These are phyloP conservation scores for Tenthredo notha DNA, from an alignment of 2,888 invertebrate genomes.

Conservation along the genomic window DNA sequence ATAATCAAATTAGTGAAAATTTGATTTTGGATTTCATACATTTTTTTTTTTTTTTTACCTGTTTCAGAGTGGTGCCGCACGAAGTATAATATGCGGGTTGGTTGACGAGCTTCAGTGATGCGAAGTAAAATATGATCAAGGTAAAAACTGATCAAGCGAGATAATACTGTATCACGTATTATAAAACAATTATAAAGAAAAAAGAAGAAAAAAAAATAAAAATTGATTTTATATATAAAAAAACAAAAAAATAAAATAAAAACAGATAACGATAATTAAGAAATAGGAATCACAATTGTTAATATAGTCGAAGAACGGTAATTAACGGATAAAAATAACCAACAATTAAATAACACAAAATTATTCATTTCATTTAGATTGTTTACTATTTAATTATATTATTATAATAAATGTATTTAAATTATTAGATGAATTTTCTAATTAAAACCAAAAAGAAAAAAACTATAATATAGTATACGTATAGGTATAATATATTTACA, in stretches of 20 bases:
- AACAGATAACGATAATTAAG: neutral
- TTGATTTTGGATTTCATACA: neutral
- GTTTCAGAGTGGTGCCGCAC: neutral
- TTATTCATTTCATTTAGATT: neutral
- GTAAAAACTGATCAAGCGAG: neutral
- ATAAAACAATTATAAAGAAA: neutral
- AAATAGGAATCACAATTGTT: conserved; percentile 3
- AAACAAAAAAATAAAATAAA: neutral
- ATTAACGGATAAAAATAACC: neutral
- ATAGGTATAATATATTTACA: neutral
- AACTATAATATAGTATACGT: too few species aligned
- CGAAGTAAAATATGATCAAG: conserved; percentile 38
- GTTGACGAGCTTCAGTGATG: neutral
- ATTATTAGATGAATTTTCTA: neutral
- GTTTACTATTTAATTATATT: neutral
- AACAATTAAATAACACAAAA: conserved; percentile 3
- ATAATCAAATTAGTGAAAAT: neutral
- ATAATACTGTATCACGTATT: neutral
- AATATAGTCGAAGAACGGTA: neutral
- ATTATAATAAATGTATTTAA: neutral
- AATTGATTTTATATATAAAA: neutral
- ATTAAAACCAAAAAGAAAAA: neutral
- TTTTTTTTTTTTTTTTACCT: neutral
- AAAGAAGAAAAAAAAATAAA: neutral
- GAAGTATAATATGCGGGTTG: neutral